Evolutionary conservation across 2,888 invertebrate species (phyloP).

Genomic region (Zaprionus lineosus): DNA sequence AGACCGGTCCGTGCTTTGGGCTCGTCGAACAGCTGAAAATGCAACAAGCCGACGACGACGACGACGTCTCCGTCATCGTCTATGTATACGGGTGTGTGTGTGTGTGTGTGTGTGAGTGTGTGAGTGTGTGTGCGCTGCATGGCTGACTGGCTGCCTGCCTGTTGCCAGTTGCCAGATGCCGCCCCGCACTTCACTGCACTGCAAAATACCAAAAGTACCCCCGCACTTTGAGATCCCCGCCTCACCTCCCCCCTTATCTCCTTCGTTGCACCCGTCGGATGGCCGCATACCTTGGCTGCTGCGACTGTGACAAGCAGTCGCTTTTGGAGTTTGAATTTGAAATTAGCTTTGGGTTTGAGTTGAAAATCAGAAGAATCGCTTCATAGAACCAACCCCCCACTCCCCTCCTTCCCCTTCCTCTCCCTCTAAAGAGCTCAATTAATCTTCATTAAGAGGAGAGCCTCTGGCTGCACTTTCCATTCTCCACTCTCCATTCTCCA

Average conservation of each 20-base stretch:
- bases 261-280: slow-evolving; percentile 11
- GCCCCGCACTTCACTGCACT: slow-evolving; percentile 39
- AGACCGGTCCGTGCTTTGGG: slow-evolving; percentile 70
- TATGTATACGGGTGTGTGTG: slow-evolving; percentile 39
- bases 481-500: not conserved
- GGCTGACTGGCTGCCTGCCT: slow-evolving; percentile 48
- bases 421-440: slow-evolving; percentile 49
- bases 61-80: slow-evolving; percentile 24
- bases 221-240: slow-evolving; percentile 9
- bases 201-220: slow-evolving; percentile 43
- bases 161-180: slow-evolving; percentile 52
- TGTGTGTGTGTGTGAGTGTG: slow-evolving; percentile 48
- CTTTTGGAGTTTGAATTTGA: slow-evolving; percentile 40
- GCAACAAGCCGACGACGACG: slow-evolving; percentile 64
- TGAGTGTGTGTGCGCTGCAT: slow-evolving; percentile 52
- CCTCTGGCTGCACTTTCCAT: no score
- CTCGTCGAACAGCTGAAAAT: slow-evolving; percentile 73
- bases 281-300: slow-evolving; percentile 62
- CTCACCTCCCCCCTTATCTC: not conserved
- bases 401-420: slow-evolving; percentile 32
- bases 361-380: slow-evolving; percentile 19
- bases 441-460: slow-evolving; percentile 65
- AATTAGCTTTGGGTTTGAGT: slow-evolving; percentile 33
- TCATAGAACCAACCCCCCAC: slow-evolving; percentile 10
- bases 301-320: slow-evolving; percentile 69